These are phyloP conservation scores for Poecilia velifera DNA, from an alignment of 2,797 vertebrate genomes.

Conservation along the genomic window DNA sequence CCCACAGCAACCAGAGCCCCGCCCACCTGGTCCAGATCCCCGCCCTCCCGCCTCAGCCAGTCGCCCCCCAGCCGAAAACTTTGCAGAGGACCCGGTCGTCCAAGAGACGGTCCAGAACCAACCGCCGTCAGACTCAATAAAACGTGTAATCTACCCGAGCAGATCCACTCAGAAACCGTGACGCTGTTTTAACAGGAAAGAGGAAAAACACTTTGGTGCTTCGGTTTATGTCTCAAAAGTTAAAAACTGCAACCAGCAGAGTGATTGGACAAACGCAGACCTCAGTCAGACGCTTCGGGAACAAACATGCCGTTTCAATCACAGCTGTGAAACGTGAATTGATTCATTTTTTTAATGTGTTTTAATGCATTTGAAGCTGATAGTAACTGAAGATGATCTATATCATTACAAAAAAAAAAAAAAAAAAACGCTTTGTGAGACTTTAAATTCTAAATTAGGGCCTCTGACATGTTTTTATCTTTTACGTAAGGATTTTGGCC, in stretches of 20 bases:
- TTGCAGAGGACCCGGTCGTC: slow-evolving; percentile 37
- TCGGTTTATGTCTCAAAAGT: neutral
- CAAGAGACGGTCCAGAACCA: slow-evolving; percentile 61
- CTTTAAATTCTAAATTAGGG: slow-evolving; percentile 7
- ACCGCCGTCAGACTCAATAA: slow-evolving; percentile 53
- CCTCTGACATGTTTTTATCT: neutral
- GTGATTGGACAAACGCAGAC: slow-evolving; percentile 9
- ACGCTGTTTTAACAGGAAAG: slow-evolving; percentile 8
- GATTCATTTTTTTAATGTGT: neutral
- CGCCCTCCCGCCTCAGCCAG: slow-evolving; percentile 19
- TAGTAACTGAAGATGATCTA: neutral
- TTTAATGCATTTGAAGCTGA: slow-evolving; percentile 2
- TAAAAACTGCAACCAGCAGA: neutral
- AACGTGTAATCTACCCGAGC: slow-evolving; percentile 4
- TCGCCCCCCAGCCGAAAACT: slow-evolving; percentile 46
- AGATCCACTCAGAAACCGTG: neutral
- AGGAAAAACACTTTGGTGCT: neutral
- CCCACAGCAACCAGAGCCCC: neutral
- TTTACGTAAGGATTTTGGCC: neutral
- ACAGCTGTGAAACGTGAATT: slow-evolving; percentile 4
- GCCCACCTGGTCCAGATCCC: slow-evolving; percentile 17
- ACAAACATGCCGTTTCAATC: slow-evolving; percentile 1
- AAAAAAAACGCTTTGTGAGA: neutral
- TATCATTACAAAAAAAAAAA: neutral
- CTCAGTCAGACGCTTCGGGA: neutral